phyloP scores from a whole-genome alignment of 2,888 invertebrate species.

The Matsumyia berberina region DNA sequence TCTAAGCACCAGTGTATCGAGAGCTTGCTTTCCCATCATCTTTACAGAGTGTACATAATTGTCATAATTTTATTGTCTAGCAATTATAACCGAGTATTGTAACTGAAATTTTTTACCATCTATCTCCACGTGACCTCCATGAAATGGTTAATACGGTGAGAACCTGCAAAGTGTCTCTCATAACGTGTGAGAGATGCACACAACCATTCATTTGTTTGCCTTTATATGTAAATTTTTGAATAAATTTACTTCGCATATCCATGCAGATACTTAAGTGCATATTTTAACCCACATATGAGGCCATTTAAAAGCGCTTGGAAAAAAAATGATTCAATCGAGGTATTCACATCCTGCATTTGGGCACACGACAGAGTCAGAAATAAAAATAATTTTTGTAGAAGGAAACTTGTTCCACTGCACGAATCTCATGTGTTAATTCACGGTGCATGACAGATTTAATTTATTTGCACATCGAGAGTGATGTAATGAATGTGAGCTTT shows the following conservation, averaged over 20 bases:
- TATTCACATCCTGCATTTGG: too few species aligned
- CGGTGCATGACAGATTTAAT: constrained; percentile 50
- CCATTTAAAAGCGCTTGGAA: too few species aligned
- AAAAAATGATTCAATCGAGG: too few species aligned
- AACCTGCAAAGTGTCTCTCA: not conserved
- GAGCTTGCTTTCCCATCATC: not conserved
- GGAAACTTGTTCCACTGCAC: constrained; percentile 38
- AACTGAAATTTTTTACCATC: constrained; percentile 26
- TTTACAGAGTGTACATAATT: not conserved
- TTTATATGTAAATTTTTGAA: constrained; percentile 24
- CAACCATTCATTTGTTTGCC: not conserved
- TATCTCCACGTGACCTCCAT: constrained; percentile 44
- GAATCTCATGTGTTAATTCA: constrained; percentile 30
- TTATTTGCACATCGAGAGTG: constrained; percentile 13
- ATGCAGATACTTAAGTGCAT: too few species aligned
- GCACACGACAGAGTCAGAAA: too few species aligned
- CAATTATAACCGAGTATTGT: constrained; percentile 8
- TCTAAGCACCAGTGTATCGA: not conserved
- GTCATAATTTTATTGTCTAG: constrained; percentile 1
- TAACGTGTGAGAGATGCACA: not conserved
- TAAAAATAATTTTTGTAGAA: not conserved
- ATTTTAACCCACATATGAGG: too few species aligned
- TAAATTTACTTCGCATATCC: too few species aligned
- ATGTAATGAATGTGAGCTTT: constrained; percentile 34
- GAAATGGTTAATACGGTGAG: constrained; percentile 17